phyloP scores from a whole-genome alignment of 1,140 invertebrate species.

The Drosophila neocordata region DNA sequence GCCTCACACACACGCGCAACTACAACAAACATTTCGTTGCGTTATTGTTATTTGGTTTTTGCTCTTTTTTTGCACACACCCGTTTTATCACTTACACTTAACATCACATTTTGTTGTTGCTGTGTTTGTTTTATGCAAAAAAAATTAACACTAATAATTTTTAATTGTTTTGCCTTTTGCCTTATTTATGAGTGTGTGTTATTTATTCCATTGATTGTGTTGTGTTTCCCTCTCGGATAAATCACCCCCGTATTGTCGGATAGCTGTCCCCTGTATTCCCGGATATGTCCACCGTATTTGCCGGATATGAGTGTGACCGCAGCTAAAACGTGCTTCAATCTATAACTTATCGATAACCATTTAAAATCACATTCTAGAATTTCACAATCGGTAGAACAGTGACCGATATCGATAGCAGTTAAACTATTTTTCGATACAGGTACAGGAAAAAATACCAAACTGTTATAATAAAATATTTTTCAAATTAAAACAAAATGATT shows the following conservation, averaged over 20 bases:
- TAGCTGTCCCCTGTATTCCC: background rate
- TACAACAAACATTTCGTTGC: constrained; percentile 24
- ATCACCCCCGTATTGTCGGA: background rate
- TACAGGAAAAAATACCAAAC: no score
- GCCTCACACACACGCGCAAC: constrained; percentile 19
- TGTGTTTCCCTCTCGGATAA: constrained; percentile 8
- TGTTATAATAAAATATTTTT: no score
- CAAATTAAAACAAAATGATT: no score
- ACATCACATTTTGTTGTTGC: constrained; percentile 66
- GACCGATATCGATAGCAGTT: no score
- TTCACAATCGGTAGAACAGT: no score
- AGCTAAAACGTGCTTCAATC: no score
- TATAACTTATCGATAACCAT: background rate
- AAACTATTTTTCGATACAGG: no score
- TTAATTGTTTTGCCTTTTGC: constrained; percentile 15
- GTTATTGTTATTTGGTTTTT: constrained; percentile 7
- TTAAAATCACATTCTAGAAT: background rate
- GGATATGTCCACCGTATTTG: background rate
- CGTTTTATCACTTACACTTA: constrained; percentile 58
- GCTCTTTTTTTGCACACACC: background rate
- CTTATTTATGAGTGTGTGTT: constrained; percentile 5
- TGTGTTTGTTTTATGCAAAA: constrained; percentile 7
- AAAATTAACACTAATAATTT: constrained; percentile 15
- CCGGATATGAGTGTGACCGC: no score
- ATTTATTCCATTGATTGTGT: constrained; percentile 11